A percentile compares a stretch with the other conserved stretches of the same genome.
Conservation (phyloP, 2,888 invertebrate species). For the Drosophila greeni region DNA sequence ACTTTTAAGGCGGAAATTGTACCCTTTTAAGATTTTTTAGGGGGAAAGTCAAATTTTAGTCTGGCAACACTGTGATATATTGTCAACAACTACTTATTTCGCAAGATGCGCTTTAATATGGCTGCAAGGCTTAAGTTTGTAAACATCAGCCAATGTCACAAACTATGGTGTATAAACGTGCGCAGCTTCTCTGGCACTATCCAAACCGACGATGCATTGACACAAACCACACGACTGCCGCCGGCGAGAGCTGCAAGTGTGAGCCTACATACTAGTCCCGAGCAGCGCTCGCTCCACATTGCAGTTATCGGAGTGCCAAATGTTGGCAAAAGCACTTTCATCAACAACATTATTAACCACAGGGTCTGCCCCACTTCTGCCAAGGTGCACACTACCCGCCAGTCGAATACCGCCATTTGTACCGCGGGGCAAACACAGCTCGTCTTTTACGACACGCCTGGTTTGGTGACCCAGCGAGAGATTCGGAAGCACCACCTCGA, state of each 20-base stretch:
- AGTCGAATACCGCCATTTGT: slow-evolving; percentile 85
- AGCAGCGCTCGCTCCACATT: slow-evolving; percentile 79
- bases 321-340: slow-evolving; percentile 96
- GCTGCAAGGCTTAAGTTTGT: slow-evolving; percentile 47
- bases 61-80: too few relatives aligned
- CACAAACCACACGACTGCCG: neutral
- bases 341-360: slow-evolving; percentile 90
- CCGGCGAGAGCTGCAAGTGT: neutral
- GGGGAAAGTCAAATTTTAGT: too few relatives aligned
- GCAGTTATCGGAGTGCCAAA: slow-evolving; percentile 96
- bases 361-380: slow-evolving; percentile 93
- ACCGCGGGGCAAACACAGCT: slow-evolving; percentile 90
- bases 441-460: slow-evolving; percentile 96
- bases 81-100: neutral
- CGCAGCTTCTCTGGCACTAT: slow-evolving; percentile 43
- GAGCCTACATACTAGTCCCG: neutral
- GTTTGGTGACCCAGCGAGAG: slow-evolving; percentile 86
- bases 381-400: slow-evolving; percentile 94
- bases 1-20: too few relatives aligned
- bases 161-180: slow-evolving; percentile 9
- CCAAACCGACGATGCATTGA: slow-evolving; percentile 19
- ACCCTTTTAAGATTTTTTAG: too few relatives aligned
- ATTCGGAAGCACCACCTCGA: slow-evolving; percentile 81
- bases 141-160: slow-evolving; percentile 39
- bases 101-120: slow-evolving; percentile 31